These are phyloP conservation scores for Antheraea pernyi DNA, from an alignment of 1,140 invertebrate genomes.

Conservation along the genomic window DNA sequence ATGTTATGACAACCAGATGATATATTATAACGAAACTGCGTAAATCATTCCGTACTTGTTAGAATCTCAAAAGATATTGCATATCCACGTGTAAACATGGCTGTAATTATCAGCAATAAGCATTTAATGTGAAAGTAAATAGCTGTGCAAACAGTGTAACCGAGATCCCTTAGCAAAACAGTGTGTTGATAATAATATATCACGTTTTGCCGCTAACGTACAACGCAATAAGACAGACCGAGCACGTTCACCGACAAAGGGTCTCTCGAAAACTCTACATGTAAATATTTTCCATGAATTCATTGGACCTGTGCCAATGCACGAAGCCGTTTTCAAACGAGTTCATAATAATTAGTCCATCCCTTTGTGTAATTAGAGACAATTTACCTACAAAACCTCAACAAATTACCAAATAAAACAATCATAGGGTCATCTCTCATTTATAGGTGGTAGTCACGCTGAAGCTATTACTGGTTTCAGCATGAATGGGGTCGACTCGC, in stretches of 20 bases:
- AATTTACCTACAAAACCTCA: too few species aligned
- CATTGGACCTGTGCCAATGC: constrained; percentile 33
- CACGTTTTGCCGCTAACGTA: constrained; percentile 23
- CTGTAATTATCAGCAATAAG: constrained; percentile 7
- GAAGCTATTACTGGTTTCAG: too few species aligned
- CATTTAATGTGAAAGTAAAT: constrained; percentile 13
- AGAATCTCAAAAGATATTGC: neutral
- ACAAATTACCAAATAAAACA: too few species aligned
- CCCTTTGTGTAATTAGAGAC: too few species aligned
- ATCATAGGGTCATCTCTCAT: too few species aligned
- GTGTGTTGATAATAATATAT: constrained; percentile 5
- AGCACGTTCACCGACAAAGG: constrained; percentile 35
- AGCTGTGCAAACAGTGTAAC: neutral
- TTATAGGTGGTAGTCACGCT: too few species aligned
- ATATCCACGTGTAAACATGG: neutral
- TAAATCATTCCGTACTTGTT: neutral
- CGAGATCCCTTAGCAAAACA: constrained; percentile 8
- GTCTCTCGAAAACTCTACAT: constrained; percentile 24
- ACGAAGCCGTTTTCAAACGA: constrained; percentile 24
- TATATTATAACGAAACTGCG: neutral
- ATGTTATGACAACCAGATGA: too few species aligned
- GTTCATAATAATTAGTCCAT: neutral
- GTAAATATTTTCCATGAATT: constrained; percentile 37
- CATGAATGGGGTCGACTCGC: too few species aligned
- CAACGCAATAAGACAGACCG: constrained; percentile 30